Evolutionary conservation across 92 coral and sea anemone genomes (phyloP), one percentile per base, ranked within the genome.

Genomic region (Parazoanthus atlanticus): DNA sequence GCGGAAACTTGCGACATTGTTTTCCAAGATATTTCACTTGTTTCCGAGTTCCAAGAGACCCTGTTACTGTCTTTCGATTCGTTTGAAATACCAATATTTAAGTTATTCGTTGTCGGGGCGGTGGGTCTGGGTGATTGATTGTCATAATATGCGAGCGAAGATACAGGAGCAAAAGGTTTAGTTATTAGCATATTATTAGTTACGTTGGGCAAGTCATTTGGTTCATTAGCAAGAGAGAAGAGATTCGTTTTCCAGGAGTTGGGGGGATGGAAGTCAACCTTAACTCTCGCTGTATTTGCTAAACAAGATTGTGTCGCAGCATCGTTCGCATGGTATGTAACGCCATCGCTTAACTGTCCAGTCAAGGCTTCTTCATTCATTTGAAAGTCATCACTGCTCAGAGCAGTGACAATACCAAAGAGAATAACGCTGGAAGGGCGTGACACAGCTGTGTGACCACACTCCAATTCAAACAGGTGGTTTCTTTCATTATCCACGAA

Each of bases 1-100:
- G 86, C 81, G 12, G 96, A 91, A 26, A 81, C 84, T 23, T 92
- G 95, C 0, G 94, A 86, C 61, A 84, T 58, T 46, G 91, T 86
- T 73, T 93, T 95, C 91, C 92, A 93, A 47, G 93, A 93, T 33
- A 94, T 81, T 30, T 80, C 89, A 67, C 98, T 93, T 30, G 83
- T 93, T 58, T 91, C 86, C 30, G 92, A 92, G 85, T 85, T 90
- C 92, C 90, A 93, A 0, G 95, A 92, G 47, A 85, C 82, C 21
- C 76, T 79, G 26, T 71, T 69, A 84, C 78, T 79, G 21, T 84
- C 79, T 67, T 61, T 84, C 36, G 40, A 26, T 29, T 46, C 26
- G 65, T 43, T 74, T 10, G 41, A 84, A 23, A 19, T 74, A 46
- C 32, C 19, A 78, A 28, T 26, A 78, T 78, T 43, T 23, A 15